phyloP scores from a whole-genome alignment of 2,113 vertebrate species.

The Hystrix cristata region DNA sequence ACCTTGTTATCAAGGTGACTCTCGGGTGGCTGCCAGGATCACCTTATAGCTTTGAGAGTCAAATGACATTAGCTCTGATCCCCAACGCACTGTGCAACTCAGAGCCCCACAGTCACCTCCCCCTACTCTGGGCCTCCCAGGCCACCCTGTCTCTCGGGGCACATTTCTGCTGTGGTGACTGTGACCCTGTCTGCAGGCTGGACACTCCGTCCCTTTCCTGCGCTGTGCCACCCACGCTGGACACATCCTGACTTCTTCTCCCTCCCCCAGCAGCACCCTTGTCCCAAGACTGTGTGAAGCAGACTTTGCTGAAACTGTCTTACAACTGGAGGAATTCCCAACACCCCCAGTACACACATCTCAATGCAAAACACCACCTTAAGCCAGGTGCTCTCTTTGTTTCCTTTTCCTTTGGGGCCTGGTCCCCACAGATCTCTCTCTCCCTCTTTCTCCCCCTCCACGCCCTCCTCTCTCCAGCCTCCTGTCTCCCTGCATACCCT shows the following conservation, averaged over 20 bases:
- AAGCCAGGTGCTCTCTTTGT: not conserved
- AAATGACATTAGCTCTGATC: not conserved
- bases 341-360: no score
- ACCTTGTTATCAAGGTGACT: slow-evolving; percentile 27
- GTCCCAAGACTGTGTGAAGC: not conserved
- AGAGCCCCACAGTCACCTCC: not conserved
- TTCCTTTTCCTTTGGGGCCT: not conserved
- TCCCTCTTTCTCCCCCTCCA: not conserved
- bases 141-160: accelerated
- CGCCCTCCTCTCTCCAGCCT: not conserved
- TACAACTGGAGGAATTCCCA: not conserved
- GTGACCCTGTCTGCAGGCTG: accelerated
- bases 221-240: accelerated
- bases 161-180: not conserved
- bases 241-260: not conserved
- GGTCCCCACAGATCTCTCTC: not conserved
- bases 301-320: not conserved
- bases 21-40: not conserved
- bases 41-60: not conserved
- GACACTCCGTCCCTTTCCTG: not conserved
- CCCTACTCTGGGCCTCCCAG: not conserved
- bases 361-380: not conserved
- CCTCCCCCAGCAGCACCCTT: not conserved
- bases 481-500: not conserved
- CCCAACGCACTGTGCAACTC: not conserved